Evolutionary conservation across 2,888 invertebrate genomes (phyloP), one percentile per base, ranked within the genome.

Genomic region (Boloria selene): DNA sequence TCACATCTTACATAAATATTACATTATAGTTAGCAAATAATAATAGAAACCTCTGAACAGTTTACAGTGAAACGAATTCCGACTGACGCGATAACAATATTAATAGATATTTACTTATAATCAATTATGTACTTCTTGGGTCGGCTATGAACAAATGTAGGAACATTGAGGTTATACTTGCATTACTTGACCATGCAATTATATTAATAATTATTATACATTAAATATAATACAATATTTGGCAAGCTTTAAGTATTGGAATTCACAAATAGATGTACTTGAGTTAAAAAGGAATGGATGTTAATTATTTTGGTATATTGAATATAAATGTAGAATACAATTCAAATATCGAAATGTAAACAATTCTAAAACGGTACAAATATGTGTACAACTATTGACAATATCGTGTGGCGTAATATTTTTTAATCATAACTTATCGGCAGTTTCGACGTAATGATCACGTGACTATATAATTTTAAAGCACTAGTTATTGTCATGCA

Each of bases 401-500:
- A 59, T 59, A 60, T 54, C 49, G 42, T 56, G 47, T 51, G 49
- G 52, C 47, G 31, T 49, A 50, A 44, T n/a, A 13, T 50, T 42
- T 51, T 22, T 58, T 47, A 71, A 53, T 38, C 31, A 38, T 61
- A 51, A 51, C 51, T 14, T 61, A 59, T 49, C 60, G 64, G 66
- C 52, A 61, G 63, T 50, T 44, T 45, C 31, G 7, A 38, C 31
- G 31, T 38, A 38, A 61, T 31, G 51, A 62, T 49, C 59, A 60
- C 56, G 76, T 74, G 74, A 76, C 67, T 64, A 65, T 59, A 65
- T 61, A 52, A 75, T 76, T 79, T 83, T 86, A 83, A 89, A 88
- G 86, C 86, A 82, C 85, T 88, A 89, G 68, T 90, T 92, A 90
- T 92, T 92, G 91, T 91, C 91, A 91, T 91, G 91, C 91, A 87